These are phyloP conservation scores for Drosophila murphyi DNA, from an alignment of 1,140 invertebrate genomes.

Conservation along the genomic window DNA sequence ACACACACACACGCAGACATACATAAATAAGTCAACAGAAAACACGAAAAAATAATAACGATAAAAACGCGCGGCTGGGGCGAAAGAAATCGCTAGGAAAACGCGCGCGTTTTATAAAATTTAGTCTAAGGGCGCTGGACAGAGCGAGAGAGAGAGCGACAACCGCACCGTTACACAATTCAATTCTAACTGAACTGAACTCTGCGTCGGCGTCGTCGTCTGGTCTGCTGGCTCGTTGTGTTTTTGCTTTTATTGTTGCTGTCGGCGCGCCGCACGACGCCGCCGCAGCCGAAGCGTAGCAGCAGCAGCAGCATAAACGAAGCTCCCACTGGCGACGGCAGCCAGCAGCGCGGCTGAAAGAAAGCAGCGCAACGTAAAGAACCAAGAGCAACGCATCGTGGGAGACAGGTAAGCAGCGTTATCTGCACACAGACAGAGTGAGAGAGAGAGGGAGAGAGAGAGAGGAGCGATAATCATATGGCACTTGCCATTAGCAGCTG, in stretches of 20 bases:
- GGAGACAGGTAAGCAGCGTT: slow-evolving; percentile 27
- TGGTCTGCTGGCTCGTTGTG: slow-evolving; percentile 29
- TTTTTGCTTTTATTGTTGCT: slow-evolving; percentile 19
- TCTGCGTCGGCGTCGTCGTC: slow-evolving; percentile 60
- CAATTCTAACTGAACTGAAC: slow-evolving; percentile 80
- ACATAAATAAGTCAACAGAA: slow-evolving; percentile 26
- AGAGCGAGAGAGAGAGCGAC: slow-evolving; percentile 37
- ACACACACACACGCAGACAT: neutral
- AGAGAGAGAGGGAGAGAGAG: slow-evolving; percentile 13
- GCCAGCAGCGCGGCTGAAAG: slow-evolving; percentile 40
- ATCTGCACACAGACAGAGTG: slow-evolving; percentile 2
- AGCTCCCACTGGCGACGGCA: slow-evolving; percentile 31
- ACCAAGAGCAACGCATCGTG: slow-evolving; percentile 36
- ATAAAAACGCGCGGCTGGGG: slow-evolving; percentile 14
- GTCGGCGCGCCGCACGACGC: slow-evolving; percentile 33
- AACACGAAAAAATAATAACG: slow-evolving; percentile 6
- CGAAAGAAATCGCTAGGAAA: slow-evolving; percentile 42
- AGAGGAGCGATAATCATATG: slow-evolving; percentile 60
- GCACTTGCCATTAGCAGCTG: slow-evolving; percentile 37
- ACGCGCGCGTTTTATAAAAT: slow-evolving; percentile 49
- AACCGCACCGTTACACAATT: slow-evolving; percentile 71
- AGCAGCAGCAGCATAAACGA: slow-evolving; percentile 48
- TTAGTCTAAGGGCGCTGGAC: slow-evolving; percentile 37
- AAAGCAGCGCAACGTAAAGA: slow-evolving; percentile 37
- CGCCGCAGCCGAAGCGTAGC: slow-evolving; percentile 67